A percentile compares a stretch with the other conserved stretches of the same genome.
Evolutionary conservation across 64 coral and sea anemone species (phyloP).

Genomic region (Porites lutea): DNA sequence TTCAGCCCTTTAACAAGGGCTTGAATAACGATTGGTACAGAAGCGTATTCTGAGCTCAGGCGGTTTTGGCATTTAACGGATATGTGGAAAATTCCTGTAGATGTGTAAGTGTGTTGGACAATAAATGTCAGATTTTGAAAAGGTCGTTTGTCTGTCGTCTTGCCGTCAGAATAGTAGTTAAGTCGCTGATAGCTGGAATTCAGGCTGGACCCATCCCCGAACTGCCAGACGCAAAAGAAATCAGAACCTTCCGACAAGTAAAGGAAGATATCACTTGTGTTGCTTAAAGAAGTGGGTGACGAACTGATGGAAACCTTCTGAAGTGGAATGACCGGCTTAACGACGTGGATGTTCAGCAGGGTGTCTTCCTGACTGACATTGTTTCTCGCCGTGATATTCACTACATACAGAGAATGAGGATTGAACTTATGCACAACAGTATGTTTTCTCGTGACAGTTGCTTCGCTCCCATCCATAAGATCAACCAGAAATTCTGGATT

Average conservation of each 20-base stretch:
- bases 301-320: background rate
- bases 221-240: conserved; percentile 19
- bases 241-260: conserved; percentile 10
- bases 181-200: conserved; percentile 11
- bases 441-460: background rate
- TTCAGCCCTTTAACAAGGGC: background rate
- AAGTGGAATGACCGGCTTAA: conserved; percentile 14
- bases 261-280: background rate
- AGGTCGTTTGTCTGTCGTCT: background rate
- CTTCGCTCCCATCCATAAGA: background rate
- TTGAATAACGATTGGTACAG: conserved; percentile 2
- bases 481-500: conserved; percentile 18
- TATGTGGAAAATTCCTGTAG: background rate
- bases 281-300: conserved; percentile 4
- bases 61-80: conserved; percentile 20
- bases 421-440: conserved; percentile 8
- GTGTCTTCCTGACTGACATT: background rate
- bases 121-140: background rate
- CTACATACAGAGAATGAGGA: conserved; percentile 12
- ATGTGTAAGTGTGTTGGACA: background rate
- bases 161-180: conserved; percentile 5
- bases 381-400: conserved; percentile 12
- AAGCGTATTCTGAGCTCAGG: background rate
- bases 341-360: background rate
- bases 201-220: conserved; percentile 17